Percentiles rank a stretch among this genome's conserved stretches.
These are phyloP conservation scores for Tamandua tetradactyla DNA, from an alignment of 2,797 vertebrate species.

Conservation along the genomic window DNA sequence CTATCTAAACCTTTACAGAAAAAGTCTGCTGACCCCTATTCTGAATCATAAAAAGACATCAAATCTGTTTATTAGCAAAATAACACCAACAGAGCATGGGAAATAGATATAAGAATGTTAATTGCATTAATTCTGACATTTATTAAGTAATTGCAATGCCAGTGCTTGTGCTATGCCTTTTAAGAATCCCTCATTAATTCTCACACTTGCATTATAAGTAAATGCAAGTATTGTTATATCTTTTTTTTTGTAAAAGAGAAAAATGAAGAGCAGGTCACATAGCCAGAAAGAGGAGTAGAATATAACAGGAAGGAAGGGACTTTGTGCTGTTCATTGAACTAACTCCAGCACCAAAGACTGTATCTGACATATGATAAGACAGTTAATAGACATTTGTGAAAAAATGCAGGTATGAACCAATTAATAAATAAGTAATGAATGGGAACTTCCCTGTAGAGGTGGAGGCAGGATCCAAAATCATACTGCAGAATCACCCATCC, in stretches of 20 bases:
- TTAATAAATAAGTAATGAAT: background rate
- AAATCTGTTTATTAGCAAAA: background rate
- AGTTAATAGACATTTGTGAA: background rate
- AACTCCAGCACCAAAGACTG: conserved; percentile 37
- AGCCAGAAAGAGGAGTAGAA: background rate
- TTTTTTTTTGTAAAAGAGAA: background rate
- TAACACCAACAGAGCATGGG: background rate
- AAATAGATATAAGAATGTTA: background rate
- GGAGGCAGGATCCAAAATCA: background rate
- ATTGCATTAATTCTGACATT: background rate
- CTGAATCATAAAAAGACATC: background rate
- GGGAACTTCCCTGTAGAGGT: background rate
- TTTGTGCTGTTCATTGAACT: background rate
- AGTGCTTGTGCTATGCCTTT: background rate
- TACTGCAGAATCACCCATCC: background rate
- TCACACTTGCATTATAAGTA: background rate
- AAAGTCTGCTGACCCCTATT: background rate
- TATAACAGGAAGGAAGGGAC: background rate
- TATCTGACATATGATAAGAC: background rate
- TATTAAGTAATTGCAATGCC: background rate
- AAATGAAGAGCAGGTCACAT: background rate
- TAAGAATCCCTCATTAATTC: background rate
- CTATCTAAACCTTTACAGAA: background rate
- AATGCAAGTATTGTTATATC: background rate
- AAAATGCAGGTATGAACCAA: background rate